Evolutionary conservation across 2,888 invertebrate species (phyloP), one percentile per base, ranked within the genome.

Genomic region (Thecophora atra): DNA sequence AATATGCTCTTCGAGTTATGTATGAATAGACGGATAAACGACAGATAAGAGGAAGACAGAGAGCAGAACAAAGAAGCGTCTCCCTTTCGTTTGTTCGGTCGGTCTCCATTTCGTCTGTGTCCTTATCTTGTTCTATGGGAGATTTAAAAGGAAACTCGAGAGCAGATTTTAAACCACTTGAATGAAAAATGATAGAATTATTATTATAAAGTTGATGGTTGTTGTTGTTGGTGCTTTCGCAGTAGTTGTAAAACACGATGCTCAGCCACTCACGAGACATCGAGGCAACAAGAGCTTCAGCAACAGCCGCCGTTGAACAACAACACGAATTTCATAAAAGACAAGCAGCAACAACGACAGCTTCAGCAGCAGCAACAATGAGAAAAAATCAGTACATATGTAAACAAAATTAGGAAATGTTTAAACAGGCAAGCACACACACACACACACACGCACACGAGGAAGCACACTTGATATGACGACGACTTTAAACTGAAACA

Each of bases 1-100:
- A 37, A 37, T 37, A 37, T 11, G 37, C 11, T 37, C 37, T 1
- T 37, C 37, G 2, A 37, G 11, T 8, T 63, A 15, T 63, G 28
- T 63, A 21, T 63, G 63, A 6, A 19, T 64, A 26, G 15, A 64
- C 24, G 76, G 75, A 74, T 76, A 77, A 77, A 74, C 73, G 76
- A 75, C 75, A 76, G 47, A 67, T 74, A 74, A 56, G 71, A 47
- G 6, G 1, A 47, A 47, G 17, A 47, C 6, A 5, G 47, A 47
- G 17, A 73, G 26, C 24, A 47, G 15, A 47, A n/a, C n/a, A 47
- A 37, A 1, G 6, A 47, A 47, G 11, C 15, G 17, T n/a, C 6
- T 47, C 47, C 17, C 47, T 15, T n/a, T 17, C 17, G 17, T 47
- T 17, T 47, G 47, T 1, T 11, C 47, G 37, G 37, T 37, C 37